Conservation (phyloP, 2,113 vertebrate species). For the Corydoras maculifer region DNA sequence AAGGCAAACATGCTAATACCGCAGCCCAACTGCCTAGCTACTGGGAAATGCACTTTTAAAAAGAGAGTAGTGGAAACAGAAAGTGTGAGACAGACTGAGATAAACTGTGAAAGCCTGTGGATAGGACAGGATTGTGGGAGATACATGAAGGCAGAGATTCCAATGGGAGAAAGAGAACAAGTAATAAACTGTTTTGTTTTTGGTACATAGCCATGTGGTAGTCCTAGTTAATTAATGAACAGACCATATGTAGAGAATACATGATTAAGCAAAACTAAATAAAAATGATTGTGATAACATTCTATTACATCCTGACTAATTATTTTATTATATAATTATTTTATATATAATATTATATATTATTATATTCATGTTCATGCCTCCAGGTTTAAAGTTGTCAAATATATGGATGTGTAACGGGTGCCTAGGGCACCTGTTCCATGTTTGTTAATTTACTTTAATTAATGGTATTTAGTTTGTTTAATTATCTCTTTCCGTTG, state of each 20-base stretch:
- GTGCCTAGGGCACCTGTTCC: too few species aligned
- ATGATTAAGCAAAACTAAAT: too few species aligned
- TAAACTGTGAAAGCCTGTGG: neutral
- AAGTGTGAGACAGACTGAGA: neutral
- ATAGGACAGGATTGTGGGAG: conserved; percentile 2
- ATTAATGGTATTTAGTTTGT: too few species aligned
- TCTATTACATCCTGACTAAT: neutral
- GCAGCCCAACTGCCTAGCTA: conserved; percentile 44
- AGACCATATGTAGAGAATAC: neutral
- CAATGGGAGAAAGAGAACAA: too few species aligned
- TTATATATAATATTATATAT: neutral
- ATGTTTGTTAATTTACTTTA: too few species aligned
- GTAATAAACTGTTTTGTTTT: too few species aligned
- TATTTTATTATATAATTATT: neutral
- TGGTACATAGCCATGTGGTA: too few species aligned
- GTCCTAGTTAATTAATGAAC: neutral
- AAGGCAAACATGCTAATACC: conserved; percentile 46
- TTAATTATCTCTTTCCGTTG: too few species aligned
- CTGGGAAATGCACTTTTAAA: conserved; percentile 43
- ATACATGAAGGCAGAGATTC: too few species aligned
- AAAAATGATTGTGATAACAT: neutral
- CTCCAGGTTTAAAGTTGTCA: too few species aligned
- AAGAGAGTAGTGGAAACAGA: conserved; percentile 21
- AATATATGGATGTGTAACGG: too few species aligned
- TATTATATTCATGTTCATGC: too few species aligned